Evolutionary conservation across 2,888 invertebrate species (phyloP), one percentile per base, ranked within the genome.

Genomic region (Petrolisthes manimaculis): DNA sequence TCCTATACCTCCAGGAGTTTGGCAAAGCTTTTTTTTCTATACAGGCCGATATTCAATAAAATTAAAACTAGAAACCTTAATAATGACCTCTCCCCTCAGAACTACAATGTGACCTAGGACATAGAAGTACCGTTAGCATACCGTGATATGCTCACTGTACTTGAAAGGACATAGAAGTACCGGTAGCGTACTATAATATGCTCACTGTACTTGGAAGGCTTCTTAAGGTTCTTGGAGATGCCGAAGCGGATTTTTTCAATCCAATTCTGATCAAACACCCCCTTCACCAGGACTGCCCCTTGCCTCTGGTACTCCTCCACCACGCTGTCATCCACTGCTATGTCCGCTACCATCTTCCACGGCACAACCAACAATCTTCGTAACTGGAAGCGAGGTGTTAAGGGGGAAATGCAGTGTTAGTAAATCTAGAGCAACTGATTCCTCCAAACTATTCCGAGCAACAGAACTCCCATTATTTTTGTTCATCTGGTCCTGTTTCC

Each of bases 211-310:
- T 71, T 69, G 69, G 92, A 92, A 1, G 92, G 92, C 6, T 89
- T 89, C 12, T 79, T 79, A n/a, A 92, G 77, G 83, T 92, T 92
- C 71, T 89, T 91, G 51, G 91, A 91, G 8, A 92, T 92, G 56
- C 92, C 92, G 9, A 74, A 71, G 2, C 88, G 84, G 9, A 92
- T 91, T 54, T 89, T 89, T 12, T 92, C 91, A 54, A 92, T 85
- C 92, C 92, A 92, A 14, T 89, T 18, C 9, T 89, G n/a, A 21
- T 84, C 69, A 90, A 92, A 92, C 4, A 92, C 92, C 5, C 89
- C 84, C 24, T 92, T 90, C 18, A 92, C 83, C 67, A 92, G 91
- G 12, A 92, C 91, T 6, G 92, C 92, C 6, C 92, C 92, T 85
- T 92, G 91, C 8, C 84, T 55, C 55, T 81, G 80, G 84, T 88